A percentile compares a stretch with the other conserved stretches of the same genome.
phyloP scores from a whole-genome alignment of 2,888 invertebrate species.

The Lamproptera curius region DNA sequence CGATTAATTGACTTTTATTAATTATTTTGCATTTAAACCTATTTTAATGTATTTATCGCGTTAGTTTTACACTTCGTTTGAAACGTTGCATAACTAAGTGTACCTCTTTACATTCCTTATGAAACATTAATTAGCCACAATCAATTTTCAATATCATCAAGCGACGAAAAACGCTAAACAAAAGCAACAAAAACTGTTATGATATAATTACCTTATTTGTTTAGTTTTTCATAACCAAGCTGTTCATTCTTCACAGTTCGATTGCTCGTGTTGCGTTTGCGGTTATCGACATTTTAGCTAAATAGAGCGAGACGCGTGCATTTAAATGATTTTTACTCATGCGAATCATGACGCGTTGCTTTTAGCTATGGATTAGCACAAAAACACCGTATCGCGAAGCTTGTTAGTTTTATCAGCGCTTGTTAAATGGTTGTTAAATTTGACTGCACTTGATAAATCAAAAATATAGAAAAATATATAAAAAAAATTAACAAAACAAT shows the following conservation, averaged over 20 bases:
- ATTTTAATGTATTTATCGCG: too few species aligned
- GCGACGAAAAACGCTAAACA: background rate
- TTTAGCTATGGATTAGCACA: background rate
- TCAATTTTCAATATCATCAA: too few species aligned
- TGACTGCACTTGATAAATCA: too few species aligned
- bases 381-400: background rate
- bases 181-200: background rate
- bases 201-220: conserved; percentile 1
- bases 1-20: too few species aligned
- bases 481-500: background rate
- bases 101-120: too few species aligned
- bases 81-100: too few species aligned
- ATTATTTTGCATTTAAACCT: too few species aligned
- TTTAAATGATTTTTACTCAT: conserved; percentile 16
- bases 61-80: too few species aligned
- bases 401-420: background rate
- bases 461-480: too few species aligned
- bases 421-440: background rate
- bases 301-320: conserved; percentile 19
- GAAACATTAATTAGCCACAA: too few species aligned
- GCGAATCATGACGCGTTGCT: conserved; percentile 5
- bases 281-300: conserved; percentile 18
- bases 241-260: conserved; percentile 6
- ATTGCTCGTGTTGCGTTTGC: conserved; percentile 10
- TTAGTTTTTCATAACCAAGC: background rate